Evolutionary conservation across 2,888 invertebrate genomes (phyloP), one percentile per base, ranked within the genome.

Genomic region (Apamea crenata): DNA sequence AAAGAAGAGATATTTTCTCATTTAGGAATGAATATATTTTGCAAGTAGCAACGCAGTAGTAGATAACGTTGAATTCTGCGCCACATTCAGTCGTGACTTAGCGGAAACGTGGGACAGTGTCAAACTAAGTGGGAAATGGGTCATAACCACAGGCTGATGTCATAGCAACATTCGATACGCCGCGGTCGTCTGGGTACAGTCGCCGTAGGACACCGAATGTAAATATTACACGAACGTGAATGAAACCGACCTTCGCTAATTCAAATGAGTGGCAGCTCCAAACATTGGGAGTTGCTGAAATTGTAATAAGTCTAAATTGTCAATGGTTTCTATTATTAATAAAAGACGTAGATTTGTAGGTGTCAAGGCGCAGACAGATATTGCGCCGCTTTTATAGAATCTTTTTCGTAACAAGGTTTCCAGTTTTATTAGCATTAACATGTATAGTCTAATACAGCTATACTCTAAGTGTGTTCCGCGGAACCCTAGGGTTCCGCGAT

Each of bases 141-240:
- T 81, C 78, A 71, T 77, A 78, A 81, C 73, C 69, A 86, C 84
- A 77, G 69, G 75, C 69, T 87, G 87, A 88, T 84, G 86, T 88
- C 86, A 88, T 88, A 77, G 77, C 32, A 69, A 72, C 80, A 78
- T 82, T 81, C 77, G 74, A 81, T 81, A 77, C 59, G 50, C 21
- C 69, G 59, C 70, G 69, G 71, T 53, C 83, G 83, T 73, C 74
- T 86, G 77, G 50, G 61, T 63, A 77, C 44, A 29, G 18, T 47
- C 14, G 56, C 29, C 29, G 65, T 36, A 72, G 44, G 71, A 85
- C 76, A 75, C 66, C 66, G 68, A 86, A 85, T 86, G 86, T 86
- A 77, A 86, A 85, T 85, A 86, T 85, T 83, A 80, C 72, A 83
- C 66, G 56, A 83, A 74, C 68, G 77, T 86, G 85, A 85, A 85